Conservation (phyloP, 2,113 vertebrate species). For the human (Homo sapiens) region GRCh38 chr4:1308001-1308500, state of each 20-base stretch:
- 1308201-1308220: not conserved
- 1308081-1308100: not conserved
- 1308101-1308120: not conserved
- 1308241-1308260: not conserved
- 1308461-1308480: too few species aligned
- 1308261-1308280: not conserved
- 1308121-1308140: not conserved
- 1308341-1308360: not conserved
- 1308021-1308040: not conserved
- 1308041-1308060: not conserved
- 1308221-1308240: too few species aligned
- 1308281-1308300: not conserved
- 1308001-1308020: not conserved
- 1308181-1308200: not conserved
- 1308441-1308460: not conserved
- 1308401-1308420: not conserved
- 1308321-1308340: not conserved
- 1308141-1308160: not conserved
- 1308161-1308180: not conserved
- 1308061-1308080: fast-evolving
- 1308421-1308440: not conserved
- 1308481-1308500: too few species aligned
- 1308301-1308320: not conserved
- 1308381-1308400: not conserved
- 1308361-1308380: fast-evolving